Conservation (phyloP, 35 echinoderm and acorn worm species). For the Apostichopus parvimensis region DNA sequence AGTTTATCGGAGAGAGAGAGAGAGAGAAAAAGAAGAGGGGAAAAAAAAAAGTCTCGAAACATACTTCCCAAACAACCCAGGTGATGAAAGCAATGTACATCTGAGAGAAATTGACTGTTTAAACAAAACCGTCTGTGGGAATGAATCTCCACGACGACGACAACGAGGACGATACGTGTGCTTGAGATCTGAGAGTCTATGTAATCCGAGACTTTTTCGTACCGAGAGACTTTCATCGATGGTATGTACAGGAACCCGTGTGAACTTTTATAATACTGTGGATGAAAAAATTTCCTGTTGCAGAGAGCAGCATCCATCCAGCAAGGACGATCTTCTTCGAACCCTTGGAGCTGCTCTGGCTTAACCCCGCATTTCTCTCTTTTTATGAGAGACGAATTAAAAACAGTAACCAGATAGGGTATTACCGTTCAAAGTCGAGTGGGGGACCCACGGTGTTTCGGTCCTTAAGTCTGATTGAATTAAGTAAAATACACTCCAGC, state of each 20-base stretch:
- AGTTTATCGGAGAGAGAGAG: neutral
- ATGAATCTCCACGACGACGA: too few relatives aligned
- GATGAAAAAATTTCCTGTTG: neutral
- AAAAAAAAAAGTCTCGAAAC: neutral
- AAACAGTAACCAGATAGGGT: conserved; percentile 17
- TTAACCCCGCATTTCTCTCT: neutral
- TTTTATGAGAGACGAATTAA: neutral
- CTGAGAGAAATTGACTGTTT: neutral
- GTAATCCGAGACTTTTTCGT: neutral
- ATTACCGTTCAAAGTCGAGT: neutral
- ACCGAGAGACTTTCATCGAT: neutral
- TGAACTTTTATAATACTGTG: neutral
- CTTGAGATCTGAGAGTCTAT: neutral
- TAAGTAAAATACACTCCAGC: conserved; percentile 13
- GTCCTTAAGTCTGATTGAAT: neutral
- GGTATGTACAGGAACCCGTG: neutral
- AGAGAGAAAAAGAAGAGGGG: neutral
- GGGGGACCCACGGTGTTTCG: neutral
- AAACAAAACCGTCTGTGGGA: too few relatives aligned
- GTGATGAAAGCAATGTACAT: neutral
- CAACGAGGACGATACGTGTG: neutral
- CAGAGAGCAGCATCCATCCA: neutral
- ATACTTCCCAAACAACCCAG: neutral
- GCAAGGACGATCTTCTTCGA: neutral
- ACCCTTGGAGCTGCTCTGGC: neutral